Conservation (phyloP, 2,797 vertebrate genomes). For the Brachyrhaphis roseni region DNA sequence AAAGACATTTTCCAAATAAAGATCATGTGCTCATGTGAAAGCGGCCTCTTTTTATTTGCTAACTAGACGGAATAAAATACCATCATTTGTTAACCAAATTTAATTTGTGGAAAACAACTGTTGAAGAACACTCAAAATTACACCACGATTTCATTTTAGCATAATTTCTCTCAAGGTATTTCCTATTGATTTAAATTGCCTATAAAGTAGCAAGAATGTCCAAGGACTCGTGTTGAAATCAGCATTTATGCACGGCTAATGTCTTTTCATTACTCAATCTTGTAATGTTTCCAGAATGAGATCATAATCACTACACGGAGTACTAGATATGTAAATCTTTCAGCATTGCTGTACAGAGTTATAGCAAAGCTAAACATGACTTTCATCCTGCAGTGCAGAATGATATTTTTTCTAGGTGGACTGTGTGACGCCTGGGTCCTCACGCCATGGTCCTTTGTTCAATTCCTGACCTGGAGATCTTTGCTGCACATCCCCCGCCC, state of each 20-base stretch:
- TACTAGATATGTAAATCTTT: not conserved
- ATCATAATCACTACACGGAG: not conserved
- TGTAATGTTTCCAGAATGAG: not conserved
- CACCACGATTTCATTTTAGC: not conserved
- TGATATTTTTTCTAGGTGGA: not conserved
- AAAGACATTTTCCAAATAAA: not conserved
- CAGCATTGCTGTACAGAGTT: not conserved
- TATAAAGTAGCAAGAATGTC: not conserved
- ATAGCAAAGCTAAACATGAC: not conserved
- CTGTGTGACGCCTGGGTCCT: not conserved
- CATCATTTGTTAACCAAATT: conserved; percentile 2
- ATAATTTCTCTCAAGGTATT: conserved; percentile 13
- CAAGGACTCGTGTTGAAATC: not conserved
- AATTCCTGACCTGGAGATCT: not conserved
- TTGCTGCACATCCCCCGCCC: too few relatives aligned
- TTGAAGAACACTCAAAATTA: conserved; percentile 8
- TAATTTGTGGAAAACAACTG: conserved; percentile 6
- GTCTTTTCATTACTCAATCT: not conserved
- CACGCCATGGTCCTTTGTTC: not conserved
- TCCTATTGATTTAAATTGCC: not conserved
- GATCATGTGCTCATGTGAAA: not conserved
- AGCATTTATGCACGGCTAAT: not conserved
- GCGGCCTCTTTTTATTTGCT: not conserved
- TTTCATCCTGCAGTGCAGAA: not conserved
- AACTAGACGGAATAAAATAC: not conserved